Base-by-base conservation (phyloP, 2,888 invertebrate genomes). In the Orthosia gracilis region DNA sequence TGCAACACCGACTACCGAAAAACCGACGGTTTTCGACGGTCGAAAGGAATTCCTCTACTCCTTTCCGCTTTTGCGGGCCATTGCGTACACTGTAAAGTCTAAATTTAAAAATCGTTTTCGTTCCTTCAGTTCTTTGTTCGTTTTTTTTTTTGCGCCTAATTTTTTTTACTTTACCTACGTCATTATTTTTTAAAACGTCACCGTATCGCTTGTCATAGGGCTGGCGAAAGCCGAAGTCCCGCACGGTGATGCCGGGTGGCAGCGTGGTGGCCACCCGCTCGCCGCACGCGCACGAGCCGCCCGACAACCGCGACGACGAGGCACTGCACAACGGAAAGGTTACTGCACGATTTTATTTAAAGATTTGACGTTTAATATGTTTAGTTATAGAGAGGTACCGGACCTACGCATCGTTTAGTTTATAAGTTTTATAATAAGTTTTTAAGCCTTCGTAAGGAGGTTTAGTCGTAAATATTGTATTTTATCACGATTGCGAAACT, bases 211-310 rank as follows among this genome's bases (percentile, higher is more conserved):
- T 74, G 73, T 70, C 61, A 26, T 96, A 98, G 98, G 98, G 97
- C 89, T 98, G 98, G 98, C 97, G 98, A 96, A 98, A 98, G 96
- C 98, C 98, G 92, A 98, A 98, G 96, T 97, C 97, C 88, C 97
- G 98, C 92, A 98, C 98, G 91, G 97, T 98, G 95, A 97, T 98
- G 97, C 98, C 98, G 82, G 94, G 94, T 85, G 93, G 94, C 80
- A 94, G 89, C 73, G 88, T 93, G 68, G 94, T 93, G 21, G 91
- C 93, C 2, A 92, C 94, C 69, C 93, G 94, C 68, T 94, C 94
- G 77, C 92, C 94, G 68, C 95, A 93, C 87, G 90, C 92, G 26
- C 92, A 91, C 86, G 93, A 92, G 75, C 76, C 88, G 0, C 82
- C 78, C 5, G 89, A 92, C 71, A 78, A 70, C 54, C 80, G 86